phyloP scores from a whole-genome alignment of 2,113 vertebrate genomes.

The Colius striatus region DNA sequence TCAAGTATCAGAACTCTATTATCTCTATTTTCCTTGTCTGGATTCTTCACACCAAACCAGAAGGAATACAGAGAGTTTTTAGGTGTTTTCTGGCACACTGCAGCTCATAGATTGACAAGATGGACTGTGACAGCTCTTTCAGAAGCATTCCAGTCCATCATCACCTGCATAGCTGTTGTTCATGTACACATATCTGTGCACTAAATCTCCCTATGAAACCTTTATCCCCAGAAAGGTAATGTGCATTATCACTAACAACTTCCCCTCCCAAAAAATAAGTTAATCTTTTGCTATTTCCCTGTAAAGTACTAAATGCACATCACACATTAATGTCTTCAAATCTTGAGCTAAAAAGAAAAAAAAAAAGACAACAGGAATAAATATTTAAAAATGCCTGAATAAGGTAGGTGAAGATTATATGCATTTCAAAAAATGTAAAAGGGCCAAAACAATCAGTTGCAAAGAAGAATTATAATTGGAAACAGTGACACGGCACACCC shows the following conservation, averaged over 20 bases:
- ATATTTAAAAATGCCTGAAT: not conserved
- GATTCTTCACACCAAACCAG: not conserved
- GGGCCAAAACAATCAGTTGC: not conserved
- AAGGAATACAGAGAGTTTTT: not conserved
- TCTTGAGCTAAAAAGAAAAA: not conserved
- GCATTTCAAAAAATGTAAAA: not conserved
- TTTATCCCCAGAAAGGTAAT: constrained; percentile 25
- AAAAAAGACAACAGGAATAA: not conserved
- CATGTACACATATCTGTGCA: not conserved
- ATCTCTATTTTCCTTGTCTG: not conserved
- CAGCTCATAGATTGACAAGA: not conserved
- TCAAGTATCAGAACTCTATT: not conserved
- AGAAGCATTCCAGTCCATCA: not conserved
- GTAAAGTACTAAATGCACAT: not conserved
- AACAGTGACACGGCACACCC: not conserved
- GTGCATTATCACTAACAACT: constrained; percentile 5
- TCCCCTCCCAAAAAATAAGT: not conserved
- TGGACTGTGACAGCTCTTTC: constrained; percentile 35
- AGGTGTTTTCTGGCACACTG: not conserved
- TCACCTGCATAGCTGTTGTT: not conserved
- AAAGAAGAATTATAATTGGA: not conserved
- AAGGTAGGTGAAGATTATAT: not conserved
- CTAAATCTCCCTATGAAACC: constrained; percentile 45
- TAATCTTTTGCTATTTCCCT: not conserved
- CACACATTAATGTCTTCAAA: constrained; percentile 11